These are phyloP conservation scores for Branchinecta sandiegonensis DNA, from an alignment of 2,888 invertebrate species.

Conservation along the genomic window DNA sequence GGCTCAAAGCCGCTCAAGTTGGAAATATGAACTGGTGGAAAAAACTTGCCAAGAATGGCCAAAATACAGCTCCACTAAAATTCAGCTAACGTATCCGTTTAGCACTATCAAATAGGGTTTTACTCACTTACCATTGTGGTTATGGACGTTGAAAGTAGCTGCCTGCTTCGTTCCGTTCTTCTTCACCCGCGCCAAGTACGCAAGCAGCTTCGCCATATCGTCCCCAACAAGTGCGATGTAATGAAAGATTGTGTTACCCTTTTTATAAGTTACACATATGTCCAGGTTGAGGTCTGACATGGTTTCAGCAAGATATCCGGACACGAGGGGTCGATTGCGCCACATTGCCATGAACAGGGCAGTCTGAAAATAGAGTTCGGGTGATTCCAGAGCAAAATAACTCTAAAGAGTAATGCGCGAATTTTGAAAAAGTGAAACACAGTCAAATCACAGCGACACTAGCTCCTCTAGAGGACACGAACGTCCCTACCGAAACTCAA, in stretches of 20 bases:
- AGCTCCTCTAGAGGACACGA: no score
- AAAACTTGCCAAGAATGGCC: no score
- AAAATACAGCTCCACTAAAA: no score
- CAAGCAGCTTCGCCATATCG: slow-evolving; percentile 17
- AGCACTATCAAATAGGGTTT: no score
- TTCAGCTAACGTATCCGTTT: no score
- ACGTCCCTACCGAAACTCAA: no score
- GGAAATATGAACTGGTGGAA: no score
- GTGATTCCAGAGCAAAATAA: no score
- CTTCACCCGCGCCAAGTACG: slow-evolving; percentile 21
- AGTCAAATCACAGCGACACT: no score
- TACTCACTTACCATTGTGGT: slow-evolving; percentile 20
- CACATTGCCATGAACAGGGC: slow-evolving; percentile 21
- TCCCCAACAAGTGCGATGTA: slow-evolving; percentile 19
- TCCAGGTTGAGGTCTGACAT: slow-evolving; percentile 19
- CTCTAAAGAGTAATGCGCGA: no score
- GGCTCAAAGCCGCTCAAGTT: no score
- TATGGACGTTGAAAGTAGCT: slow-evolving; percentile 20
- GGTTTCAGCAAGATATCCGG: slow-evolving; percentile 24
- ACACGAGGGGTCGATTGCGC: slow-evolving; percentile 20
- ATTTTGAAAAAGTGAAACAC: no score
- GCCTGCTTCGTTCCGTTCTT: slow-evolving; percentile 16
- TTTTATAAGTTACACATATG: slow-evolving; percentile 18
- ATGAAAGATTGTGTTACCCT: slow-evolving; percentile 22
- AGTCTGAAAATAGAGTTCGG: slow-evolving; percentile 13